Evolutionary conservation across 2,113 vertebrate genomes (phyloP).

Genomic region (Pan troglodytes): NHGRI_mPanTro3-v2.1_pri NC_072419.2:62595501-62596000

Average conservation of each 20-base stretch:
- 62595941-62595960: neutral
- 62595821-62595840: neutral
- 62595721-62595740: neutral
- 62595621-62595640: neutral
- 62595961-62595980: neutral
- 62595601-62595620: fast-evolving
- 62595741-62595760: neutral
- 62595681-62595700: neutral
- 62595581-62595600: neutral
- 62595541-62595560: neutral
- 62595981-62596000: neutral
- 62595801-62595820: neutral
- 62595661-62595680: neutral
- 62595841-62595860: neutral
- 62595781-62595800: neutral
- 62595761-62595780: neutral
- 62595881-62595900: neutral
- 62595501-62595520: constrained; percentile 30
- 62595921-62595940: neutral
- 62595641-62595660: neutral
- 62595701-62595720: neutral
- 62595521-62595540: neutral
- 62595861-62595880: neutral
- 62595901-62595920: neutral
- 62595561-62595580: neutral